Conservation (phyloP, 2,113 vertebrate species). For the Abramis brama region DNA sequence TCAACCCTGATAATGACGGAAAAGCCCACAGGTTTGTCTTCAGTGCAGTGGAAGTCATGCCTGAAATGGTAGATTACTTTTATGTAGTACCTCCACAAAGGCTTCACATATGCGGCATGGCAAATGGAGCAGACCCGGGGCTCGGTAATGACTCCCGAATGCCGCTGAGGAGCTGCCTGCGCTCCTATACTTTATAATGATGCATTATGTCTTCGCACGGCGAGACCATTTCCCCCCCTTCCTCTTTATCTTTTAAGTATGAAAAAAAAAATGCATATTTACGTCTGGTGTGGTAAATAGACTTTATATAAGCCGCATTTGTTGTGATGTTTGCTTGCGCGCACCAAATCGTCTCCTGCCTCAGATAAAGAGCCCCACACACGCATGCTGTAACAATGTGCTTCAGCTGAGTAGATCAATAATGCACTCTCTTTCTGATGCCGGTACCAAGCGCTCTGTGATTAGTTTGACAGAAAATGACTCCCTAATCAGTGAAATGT, state of each 20-base stretch:
- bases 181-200: constrained; percentile 34
- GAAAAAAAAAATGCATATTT: constrained; percentile 8
- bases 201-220: constrained; percentile 12
- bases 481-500: constrained; percentile 65
- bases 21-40: constrained; percentile 51
- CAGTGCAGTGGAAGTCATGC: constrained; percentile 44
- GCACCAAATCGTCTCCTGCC: constrained; percentile 6
- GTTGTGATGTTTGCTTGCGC: constrained; percentile 19
- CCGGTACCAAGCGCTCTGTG: constrained; percentile 52
- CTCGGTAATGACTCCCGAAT: constrained; percentile 37
- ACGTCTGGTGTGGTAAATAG: constrained; percentile 12
- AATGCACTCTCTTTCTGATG: constrained; percentile 63
- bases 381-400: constrained; percentile 40
- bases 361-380: constrained; percentile 21
- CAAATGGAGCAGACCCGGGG: constrained; percentile 45
- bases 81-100: constrained; percentile 35
- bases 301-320: constrained; percentile 32
- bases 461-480: constrained; percentile 64
- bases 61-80: constrained; percentile 51
- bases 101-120: constrained; percentile 28
- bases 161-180: not conserved
- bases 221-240: not conserved
- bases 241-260: constrained; percentile 30
- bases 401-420: constrained; percentile 59
- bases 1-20: constrained; percentile 52